phyloP scores from a whole-genome alignment of 2,888 invertebrate genomes.

The Sinelater perroti region DNA sequence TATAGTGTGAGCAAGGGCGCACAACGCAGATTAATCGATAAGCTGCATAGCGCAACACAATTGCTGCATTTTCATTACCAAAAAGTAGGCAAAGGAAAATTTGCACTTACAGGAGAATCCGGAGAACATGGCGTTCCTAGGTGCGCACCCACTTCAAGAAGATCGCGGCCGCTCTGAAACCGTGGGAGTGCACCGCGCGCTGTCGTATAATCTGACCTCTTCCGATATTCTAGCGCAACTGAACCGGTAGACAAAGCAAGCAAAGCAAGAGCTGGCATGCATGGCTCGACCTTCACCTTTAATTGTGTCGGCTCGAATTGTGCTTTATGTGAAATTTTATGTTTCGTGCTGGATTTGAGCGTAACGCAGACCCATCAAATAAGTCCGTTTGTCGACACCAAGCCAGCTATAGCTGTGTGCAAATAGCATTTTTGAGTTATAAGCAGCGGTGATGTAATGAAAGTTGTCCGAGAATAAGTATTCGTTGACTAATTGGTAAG shows the following conservation, averaged over 20 bases:
- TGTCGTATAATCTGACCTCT: background rate
- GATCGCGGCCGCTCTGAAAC: background rate
- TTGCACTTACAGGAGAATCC: constrained; percentile 32
- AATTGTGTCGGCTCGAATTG: background rate
- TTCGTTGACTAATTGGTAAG: no score
- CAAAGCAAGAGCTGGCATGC: background rate
- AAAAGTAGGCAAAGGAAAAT: background rate
- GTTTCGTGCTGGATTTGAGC: no score
- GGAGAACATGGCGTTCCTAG: constrained; percentile 31
- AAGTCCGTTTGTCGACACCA: no score
- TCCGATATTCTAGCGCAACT: background rate
- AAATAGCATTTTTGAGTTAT: no score
- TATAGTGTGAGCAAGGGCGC: background rate
- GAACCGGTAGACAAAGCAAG: background rate
- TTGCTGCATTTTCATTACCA: background rate
- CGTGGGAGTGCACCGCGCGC: background rate
- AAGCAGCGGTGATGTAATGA: no score
- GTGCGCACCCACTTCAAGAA: background rate
- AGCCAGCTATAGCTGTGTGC: no score
- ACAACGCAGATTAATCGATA: constrained; percentile 11
- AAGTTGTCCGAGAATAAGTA: no score
- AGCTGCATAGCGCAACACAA: background rate
- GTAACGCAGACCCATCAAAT: no score
- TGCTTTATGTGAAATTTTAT: no score
- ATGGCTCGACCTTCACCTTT: constrained; percentile 6